Conservation (phyloP, 2,797 vertebrate species). For the Aulostomus chinensis region DNA sequence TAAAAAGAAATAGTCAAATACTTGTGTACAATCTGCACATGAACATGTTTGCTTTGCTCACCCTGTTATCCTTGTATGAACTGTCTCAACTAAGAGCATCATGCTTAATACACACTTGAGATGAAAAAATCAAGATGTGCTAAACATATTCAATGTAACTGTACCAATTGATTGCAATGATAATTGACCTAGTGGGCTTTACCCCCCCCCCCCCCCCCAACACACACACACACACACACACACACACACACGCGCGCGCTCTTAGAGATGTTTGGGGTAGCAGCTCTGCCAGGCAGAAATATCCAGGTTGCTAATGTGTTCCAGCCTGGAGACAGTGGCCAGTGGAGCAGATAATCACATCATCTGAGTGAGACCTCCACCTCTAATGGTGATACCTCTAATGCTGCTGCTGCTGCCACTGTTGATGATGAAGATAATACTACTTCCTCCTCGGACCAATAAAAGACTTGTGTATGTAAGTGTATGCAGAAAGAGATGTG, state of each 20-base stretch:
- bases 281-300: slow-evolving; percentile 75
- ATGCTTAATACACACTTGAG: no score
- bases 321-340: slow-evolving; percentile 65
- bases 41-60: no score
- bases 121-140: no score
- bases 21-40: no score
- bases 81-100: no score
- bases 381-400: slow-evolving; percentile 24
- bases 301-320: slow-evolving; percentile 79
- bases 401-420: slow-evolving; percentile 45
- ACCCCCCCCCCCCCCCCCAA: no score
- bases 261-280: slow-evolving; percentile 42
- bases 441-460: slow-evolving; percentile 19
- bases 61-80: no score
- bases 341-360: slow-evolving; percentile 81
- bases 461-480: slow-evolving; percentile 2
- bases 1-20: no score
- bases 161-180: background rate
- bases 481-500: background rate
- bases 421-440: slow-evolving; percentile 49
- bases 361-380: slow-evolving; percentile 68
- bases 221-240: slow-evolving; percentile 12
- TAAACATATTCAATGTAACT: no score
- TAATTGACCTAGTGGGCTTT: background rate
- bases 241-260: slow-evolving; percentile 6